Base-by-base conservation (phyloP, 2,797 vertebrate genomes). In the Emys orbicularis region DNA sequence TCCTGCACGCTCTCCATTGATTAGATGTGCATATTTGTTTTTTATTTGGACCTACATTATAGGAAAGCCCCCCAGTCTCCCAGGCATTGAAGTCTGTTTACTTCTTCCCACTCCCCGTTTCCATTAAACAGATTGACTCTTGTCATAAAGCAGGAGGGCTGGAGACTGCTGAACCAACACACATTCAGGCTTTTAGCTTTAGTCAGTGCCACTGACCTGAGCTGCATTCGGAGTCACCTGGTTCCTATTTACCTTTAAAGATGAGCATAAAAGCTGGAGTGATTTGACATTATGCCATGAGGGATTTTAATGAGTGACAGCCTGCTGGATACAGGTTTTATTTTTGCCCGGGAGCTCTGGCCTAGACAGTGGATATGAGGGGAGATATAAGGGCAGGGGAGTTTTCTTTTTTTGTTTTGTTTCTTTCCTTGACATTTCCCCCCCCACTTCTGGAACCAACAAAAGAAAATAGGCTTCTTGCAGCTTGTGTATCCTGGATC, bases 111-210 rank as follows among this genome's bases (percentile, higher is more conserved):
- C 47, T 79, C 49, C 56, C 61, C 77, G 84, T 65, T 81, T 11
- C 86, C 76, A 10, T 37, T 37, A 13, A 8, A 19, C 0, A 3
- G 4, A 25, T 7, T 4, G 37, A 27, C 52, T 89, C 10, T 0
- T 12, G 59, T 41, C 76, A 2, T 31, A 18, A 52, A 89, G 3
- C 74, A 3, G 12, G 2, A 3, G 41, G 0, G 2, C 81, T 44
- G 72, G 57, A 84, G 34, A 4, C n/a, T 41, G 94, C 96, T 93
- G 87, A 92, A 4, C 52, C 87, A 16, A 37, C 82, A 86, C 65
- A 4, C 3, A 0, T 0, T 10, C 27, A 79, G 68, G 79, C 85
- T 94, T 88, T 91, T 37, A 57, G 89, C 77, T 83, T 16, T 44
- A 44, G 44, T 19, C 34, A 44, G 6, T 74, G 83, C 5, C 54